These are phyloP conservation scores for Arctopsyche grandis DNA, from an alignment of 1,140 invertebrate species.

Conservation along the genomic window DNA sequence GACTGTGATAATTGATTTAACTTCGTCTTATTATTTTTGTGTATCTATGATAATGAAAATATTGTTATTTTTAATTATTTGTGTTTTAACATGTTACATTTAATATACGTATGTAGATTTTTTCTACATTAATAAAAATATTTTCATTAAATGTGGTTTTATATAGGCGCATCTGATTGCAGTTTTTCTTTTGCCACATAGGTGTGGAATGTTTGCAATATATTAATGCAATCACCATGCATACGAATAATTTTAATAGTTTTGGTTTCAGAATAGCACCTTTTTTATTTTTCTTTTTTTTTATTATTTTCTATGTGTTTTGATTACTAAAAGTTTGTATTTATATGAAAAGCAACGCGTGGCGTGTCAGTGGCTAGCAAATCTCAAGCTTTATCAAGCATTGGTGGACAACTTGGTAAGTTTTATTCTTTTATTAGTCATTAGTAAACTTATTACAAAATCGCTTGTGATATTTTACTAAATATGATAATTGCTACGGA, in stretches of 20 bases:
- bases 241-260: slow-evolving; percentile 10
- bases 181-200: neutral
- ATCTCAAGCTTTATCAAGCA: slow-evolving; percentile 66
- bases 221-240: neutral
- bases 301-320: slow-evolving; percentile 45
- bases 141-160: slow-evolving; percentile 35
- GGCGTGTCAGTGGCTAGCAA: slow-evolving; percentile 65
- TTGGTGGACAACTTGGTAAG: slow-evolving; percentile 66
- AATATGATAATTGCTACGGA: neutral
- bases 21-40: neutral
- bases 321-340: slow-evolving; percentile 60
- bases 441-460: slow-evolving; percentile 37
- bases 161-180: slow-evolving; percentile 23
- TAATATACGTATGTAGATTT: slow-evolving; percentile 4
- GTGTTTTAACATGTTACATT: neutral
- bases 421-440: slow-evolving; percentile 52
- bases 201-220: neutral
- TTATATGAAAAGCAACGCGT: slow-evolving; percentile 68
- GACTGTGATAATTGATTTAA: slow-evolving; percentile 8
- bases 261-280: slow-evolving; percentile 35
- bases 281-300: slow-evolving; percentile 27
- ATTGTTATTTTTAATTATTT: neutral
- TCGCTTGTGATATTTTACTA: slow-evolving; percentile 24
- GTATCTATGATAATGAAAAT: neutral
- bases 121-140: slow-evolving; percentile 28